Percentiles rank a stretch among this genome's conserved stretches.
Conservation (phyloP, 2,113 vertebrate species). For the Baryphthengus martii region DNA sequence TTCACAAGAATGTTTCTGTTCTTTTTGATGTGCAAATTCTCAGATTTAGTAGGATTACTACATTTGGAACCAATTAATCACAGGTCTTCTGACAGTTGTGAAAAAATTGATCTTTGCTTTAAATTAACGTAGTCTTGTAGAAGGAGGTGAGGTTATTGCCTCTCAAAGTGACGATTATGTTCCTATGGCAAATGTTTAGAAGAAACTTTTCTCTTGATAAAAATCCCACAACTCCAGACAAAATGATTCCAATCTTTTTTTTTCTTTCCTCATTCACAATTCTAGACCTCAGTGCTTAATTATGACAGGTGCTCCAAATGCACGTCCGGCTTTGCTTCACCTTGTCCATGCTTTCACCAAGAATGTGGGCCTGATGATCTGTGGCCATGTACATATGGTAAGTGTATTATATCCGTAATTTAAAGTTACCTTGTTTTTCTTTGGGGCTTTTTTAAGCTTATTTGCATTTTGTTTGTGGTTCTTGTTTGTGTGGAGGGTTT, state of each 20-base stretch:
- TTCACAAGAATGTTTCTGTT: neutral
- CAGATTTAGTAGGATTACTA: neutral
- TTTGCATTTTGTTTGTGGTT: neutral
- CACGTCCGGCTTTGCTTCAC: conserved; percentile 92
- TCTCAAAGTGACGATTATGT: neutral
- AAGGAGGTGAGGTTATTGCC: neutral
- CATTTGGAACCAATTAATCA: neutral
- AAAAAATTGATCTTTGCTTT: neutral
- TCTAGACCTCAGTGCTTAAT: conserved; percentile 95
- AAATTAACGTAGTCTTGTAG: neutral
- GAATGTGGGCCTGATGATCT: conserved; percentile 97
- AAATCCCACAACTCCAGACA: neutral
- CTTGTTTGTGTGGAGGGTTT: neutral
- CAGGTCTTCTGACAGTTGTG: neutral
- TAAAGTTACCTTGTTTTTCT: neutral
- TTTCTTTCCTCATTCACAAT: neutral
- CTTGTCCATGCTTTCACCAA: conserved; percentile 96
- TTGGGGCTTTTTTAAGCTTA: neutral
- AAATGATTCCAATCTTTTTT: neutral
- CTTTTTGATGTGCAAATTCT: neutral
- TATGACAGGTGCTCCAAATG: conserved; percentile 93
- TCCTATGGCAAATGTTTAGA: neutral
- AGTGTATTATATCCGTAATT: conserved; percentile 45
- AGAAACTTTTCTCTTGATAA: neutral
- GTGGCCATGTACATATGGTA: conserved; percentile 92